Percentiles rank a stretch among this genome's conserved stretches.
phyloP scores from a whole-genome alignment of 2,888 invertebrate genomes.

The Cataglyphis albicans region DNA sequence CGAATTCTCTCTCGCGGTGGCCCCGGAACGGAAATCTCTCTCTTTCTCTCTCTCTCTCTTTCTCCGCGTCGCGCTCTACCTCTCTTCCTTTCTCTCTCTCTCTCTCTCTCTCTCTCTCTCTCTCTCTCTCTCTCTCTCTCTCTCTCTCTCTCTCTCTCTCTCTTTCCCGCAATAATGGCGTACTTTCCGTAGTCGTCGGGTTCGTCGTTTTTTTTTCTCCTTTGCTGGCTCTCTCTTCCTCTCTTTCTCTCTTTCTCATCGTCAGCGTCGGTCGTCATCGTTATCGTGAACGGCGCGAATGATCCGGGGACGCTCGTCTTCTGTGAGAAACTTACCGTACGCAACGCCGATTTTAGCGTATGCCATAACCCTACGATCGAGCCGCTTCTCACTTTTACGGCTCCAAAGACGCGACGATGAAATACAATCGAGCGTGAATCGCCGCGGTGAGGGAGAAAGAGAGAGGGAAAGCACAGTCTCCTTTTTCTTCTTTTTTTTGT shows the following conservation, averaged over 20 bases:
- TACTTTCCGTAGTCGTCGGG: constrained; percentile 75
- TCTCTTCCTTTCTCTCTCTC: not conserved
- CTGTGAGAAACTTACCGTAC: constrained; percentile 1
- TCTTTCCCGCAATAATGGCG: constrained; percentile 76
- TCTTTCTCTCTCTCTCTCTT: constrained; percentile 30
- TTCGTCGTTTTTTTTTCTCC: constrained; percentile 73
- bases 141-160: constrained; percentile 52
- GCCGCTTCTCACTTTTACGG: constrained; percentile 26
- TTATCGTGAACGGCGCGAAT: constrained; percentile 1
- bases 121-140: constrained; percentile 14
- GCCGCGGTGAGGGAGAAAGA: constrained; percentile 32
- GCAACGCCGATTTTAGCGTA: constrained; percentile 40
- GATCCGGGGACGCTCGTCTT: constrained; percentile 14
- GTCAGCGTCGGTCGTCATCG: not conserved
- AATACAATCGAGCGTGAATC: constrained; percentile 40
- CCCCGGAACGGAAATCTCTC: constrained; percentile 77
- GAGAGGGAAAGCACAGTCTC: constrained; percentile 10
- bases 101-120: constrained; percentile 52
- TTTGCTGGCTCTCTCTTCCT: constrained; percentile 15
- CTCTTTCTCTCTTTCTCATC: constrained; percentile 53
- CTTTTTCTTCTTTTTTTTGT: not conserved
- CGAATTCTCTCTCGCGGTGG: constrained; percentile 73
- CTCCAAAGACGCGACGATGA: constrained; percentile 38
- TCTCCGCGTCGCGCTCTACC: not conserved
- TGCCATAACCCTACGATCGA: constrained; percentile 45